phyloP scores from a whole-genome alignment of 2,113 vertebrate genomes.

The Monarcha castaneiventris region DNA sequence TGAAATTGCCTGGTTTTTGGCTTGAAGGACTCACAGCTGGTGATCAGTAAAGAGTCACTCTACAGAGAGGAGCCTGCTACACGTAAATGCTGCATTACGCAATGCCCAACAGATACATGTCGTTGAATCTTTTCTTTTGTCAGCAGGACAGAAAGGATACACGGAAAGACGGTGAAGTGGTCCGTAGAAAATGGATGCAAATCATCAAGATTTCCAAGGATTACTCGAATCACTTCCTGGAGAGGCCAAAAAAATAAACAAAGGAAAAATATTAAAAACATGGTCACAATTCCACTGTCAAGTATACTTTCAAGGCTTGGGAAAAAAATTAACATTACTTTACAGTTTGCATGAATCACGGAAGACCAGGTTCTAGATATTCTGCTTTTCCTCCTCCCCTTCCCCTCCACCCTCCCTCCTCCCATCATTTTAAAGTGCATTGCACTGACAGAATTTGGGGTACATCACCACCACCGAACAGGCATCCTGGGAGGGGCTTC shows the following conservation, averaged over 20 bases:
- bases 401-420: rapidly evolving
- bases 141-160: slow-evolving; percentile 75
- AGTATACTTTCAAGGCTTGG: not conserved
- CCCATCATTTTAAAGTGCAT: not conserved
- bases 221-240: slow-evolving; percentile 74
- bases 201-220: slow-evolving; percentile 74
- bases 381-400: not conserved
- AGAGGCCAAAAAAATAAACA: not conserved
- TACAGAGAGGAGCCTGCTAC: not conserved
- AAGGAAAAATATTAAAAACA: not conserved
- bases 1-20: not conserved
- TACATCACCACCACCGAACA: too few species aligned
- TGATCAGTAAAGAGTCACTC: not conserved
- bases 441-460: not conserved
- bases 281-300: not conserved
- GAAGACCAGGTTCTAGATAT: not conserved
- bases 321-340: not conserved
- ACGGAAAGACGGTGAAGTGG: slow-evolving; percentile 75
- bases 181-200: slow-evolving; percentile 76
- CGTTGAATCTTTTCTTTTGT: not conserved
- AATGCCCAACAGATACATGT: not conserved
- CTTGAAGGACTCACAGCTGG: not conserved
- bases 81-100: not conserved
- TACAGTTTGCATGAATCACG: not conserved
- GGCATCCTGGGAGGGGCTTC: too few species aligned